Conservation (phyloP, 2,888 invertebrate species). For the Mesorhabditis spiculigera region DNA sequence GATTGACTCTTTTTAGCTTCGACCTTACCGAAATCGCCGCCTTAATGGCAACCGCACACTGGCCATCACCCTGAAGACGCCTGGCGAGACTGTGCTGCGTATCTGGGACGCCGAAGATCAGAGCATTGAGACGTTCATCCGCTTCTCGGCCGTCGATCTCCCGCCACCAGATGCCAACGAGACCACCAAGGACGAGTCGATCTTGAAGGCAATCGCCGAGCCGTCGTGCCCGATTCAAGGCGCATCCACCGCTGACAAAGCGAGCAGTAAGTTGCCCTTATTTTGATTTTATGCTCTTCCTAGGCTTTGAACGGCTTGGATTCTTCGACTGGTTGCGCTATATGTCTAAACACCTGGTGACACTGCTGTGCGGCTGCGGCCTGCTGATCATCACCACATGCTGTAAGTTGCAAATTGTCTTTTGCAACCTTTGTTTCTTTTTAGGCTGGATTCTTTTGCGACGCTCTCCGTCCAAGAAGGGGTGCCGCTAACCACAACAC, state of each 20-base stretch:
- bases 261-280: too few relatives aligned
- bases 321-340: too few relatives aligned
- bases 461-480: too few relatives aligned
- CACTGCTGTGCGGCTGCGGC: too few relatives aligned
- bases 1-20: conserved; percentile 26
- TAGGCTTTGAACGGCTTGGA: too few relatives aligned
- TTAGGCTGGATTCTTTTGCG: too few relatives aligned
- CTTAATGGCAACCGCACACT: conserved; percentile 32
- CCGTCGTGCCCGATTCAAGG: neutral
- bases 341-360: too few relatives aligned
- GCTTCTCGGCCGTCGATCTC: conserved; percentile 30
- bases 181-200: conserved; percentile 1
- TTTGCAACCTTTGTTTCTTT: too few relatives aligned
- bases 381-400: too few relatives aligned
- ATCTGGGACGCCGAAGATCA: conserved; percentile 38
- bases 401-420: too few relatives aligned
- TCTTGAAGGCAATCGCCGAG: neutral
- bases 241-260: too few relatives aligned
- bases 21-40: conserved; percentile 44
- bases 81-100: conserved; percentile 46
- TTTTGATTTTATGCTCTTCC: too few relatives aligned
- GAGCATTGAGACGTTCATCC: conserved; percentile 31
- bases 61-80: conserved; percentile 32
- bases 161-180: neutral
- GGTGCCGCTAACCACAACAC: neutral